Percentiles rank a stretch among this genome's conserved stretches.
Conservation (phyloP, 1,140 invertebrate genomes). For the Pachyrhynchus sulphureomaculatus region DNA sequence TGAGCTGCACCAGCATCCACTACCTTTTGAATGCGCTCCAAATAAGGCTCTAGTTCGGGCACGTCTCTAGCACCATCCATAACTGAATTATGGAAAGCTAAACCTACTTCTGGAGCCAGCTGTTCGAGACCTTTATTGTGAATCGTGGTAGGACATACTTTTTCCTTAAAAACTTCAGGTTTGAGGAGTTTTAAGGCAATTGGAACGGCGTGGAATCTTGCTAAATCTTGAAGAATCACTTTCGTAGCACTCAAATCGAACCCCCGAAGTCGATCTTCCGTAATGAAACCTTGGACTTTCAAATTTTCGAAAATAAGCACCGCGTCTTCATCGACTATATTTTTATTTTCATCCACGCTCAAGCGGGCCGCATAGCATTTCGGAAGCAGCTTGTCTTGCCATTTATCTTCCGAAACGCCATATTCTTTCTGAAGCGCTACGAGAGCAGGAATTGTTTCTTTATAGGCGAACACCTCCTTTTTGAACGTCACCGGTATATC, state of each 20-base stretch:
- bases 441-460: slow-evolving; percentile 54
- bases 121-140: slow-evolving; percentile 43
- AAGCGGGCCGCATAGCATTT: slow-evolving; percentile 58
- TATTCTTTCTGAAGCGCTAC: slow-evolving; percentile 55
- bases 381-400: slow-evolving; percentile 53
- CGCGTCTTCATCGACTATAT: slow-evolving; percentile 57
- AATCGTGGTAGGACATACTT: slow-evolving; percentile 48
- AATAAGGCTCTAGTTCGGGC: slow-evolving; percentile 39
- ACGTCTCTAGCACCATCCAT: slow-evolving; percentile 43
- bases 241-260: slow-evolving; percentile 56
- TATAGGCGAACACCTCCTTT: slow-evolving; percentile 61
- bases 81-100: slow-evolving; percentile 42
- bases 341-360: slow-evolving; percentile 48
- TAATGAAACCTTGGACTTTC: slow-evolving; percentile 54
- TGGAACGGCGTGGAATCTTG: slow-evolving; percentile 59
- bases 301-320: slow-evolving; percentile 62
- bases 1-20: slow-evolving; percentile 28
- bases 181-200: slow-evolving; percentile 58
- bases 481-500: slow-evolving; percentile 60
- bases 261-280: slow-evolving; percentile 53
- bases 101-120: slow-evolving; percentile 38
- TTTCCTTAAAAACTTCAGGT: slow-evolving; percentile 54
- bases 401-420: slow-evolving; percentile 47
- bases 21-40: slow-evolving; percentile 31
- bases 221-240: slow-evolving; percentile 55